Percentiles rank a stretch among this genome's conserved stretches.
These are phyloP conservation scores for Torymus texanus DNA, from an alignment of 2,888 invertebrate species.

Conservation along the genomic window DNA sequence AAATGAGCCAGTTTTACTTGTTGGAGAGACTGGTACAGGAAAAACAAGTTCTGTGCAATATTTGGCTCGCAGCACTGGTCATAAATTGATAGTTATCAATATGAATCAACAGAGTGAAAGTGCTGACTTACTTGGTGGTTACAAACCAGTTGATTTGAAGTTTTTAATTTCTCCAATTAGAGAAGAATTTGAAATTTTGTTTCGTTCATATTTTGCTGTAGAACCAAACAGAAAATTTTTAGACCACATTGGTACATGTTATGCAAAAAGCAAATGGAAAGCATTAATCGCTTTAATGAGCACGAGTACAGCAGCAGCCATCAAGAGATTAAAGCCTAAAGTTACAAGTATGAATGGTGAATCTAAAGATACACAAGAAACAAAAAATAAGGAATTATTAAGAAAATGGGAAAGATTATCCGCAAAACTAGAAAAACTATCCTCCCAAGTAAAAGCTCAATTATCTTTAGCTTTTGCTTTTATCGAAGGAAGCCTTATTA, in stretches of 20 bases:
- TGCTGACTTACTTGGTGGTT: conserved; percentile 96
- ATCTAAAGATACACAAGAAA: conserved; percentile 16
- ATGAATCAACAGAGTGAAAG: conserved; percentile 99
- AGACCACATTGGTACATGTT: conserved; percentile 86
- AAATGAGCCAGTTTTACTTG: conserved; percentile 93
- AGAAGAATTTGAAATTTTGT: conserved; percentile 88
- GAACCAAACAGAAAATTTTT: conserved; percentile 90
- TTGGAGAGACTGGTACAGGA: conserved; percentile 99
- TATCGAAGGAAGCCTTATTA: conserved; percentile 94
- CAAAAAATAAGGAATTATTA: conserved; percentile 50
- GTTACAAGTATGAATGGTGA: conserved; percentile 35
- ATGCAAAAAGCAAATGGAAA: conserved; percentile 83
- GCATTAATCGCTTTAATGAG: conserved; percentile 86
- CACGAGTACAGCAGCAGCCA: conserved; percentile 82
- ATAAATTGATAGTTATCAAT: conserved; percentile 94
- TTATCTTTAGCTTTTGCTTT: conserved; percentile 90
- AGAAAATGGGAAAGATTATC: conserved; percentile 65
- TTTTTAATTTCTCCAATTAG: conserved; percentile 88
- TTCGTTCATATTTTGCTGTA: conserved; percentile 85
- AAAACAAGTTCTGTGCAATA: conserved; percentile 97
- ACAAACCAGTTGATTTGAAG: conserved; percentile 95
- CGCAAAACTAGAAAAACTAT: conserved; percentile 83
- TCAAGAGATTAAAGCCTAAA: conserved; percentile 75
- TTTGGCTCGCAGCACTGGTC: conserved; percentile 88
- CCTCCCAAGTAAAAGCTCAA: conserved; percentile 84